These are phyloP conservation scores for Corapipo altera DNA, from an alignment of 2,113 vertebrate species.

Conservation along the genomic window DNA sequence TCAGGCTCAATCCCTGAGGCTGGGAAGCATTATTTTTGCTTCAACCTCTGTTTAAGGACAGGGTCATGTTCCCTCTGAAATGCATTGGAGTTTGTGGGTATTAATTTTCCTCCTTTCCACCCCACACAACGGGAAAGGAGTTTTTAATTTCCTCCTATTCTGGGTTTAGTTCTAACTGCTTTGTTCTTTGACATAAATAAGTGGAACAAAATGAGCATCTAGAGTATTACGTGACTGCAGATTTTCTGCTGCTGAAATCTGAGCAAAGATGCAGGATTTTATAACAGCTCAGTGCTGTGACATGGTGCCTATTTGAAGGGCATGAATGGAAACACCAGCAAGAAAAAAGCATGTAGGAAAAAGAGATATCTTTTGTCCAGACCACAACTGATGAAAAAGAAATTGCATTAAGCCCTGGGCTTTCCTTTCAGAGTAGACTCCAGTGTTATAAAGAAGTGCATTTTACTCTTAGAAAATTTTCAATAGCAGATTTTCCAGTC, in stretches of 20 bases:
- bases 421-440: slow-evolving; percentile 1
- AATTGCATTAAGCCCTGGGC: slow-evolving; percentile 35
- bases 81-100: background rate
- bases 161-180: background rate
- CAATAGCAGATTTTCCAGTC: background rate
- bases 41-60: background rate
- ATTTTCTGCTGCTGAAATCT: slow-evolving; percentile 40
- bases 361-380: slow-evolving; percentile 28
- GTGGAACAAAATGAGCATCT: slow-evolving; percentile 37
- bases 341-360: background rate
- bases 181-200: slow-evolving; percentile 14
- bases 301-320: background rate
- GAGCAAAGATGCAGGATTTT: slow-evolving; percentile 5
- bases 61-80: background rate
- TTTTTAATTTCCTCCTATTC: slow-evolving; percentile 1
- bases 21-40: background rate
- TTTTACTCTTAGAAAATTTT: slow-evolving; percentile 9
- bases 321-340: background rate
- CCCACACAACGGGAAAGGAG: background rate
- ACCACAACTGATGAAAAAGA: slow-evolving; percentile 21
- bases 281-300: background rate
- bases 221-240: background rate
- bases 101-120: background rate
- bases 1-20: background rate
- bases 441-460: background rate